Base-by-base conservation (phyloP, 1,140 invertebrate genomes). In the Theocolax elegans region DNA sequence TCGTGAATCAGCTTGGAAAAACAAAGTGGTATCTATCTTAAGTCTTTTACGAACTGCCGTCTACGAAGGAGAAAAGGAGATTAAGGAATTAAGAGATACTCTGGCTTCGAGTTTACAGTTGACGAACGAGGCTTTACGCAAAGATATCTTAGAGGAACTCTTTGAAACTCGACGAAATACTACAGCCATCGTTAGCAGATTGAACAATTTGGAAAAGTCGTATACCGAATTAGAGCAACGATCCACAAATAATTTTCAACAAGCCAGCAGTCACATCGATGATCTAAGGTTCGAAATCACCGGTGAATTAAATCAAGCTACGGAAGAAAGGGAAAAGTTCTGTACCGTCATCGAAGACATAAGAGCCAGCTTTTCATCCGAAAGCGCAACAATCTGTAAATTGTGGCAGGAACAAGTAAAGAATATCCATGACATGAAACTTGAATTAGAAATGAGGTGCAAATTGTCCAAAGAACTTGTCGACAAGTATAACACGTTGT, bases 361-460 rank as follows among this genome's bases (percentile, higher is more conserved):
- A 13, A 42, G 23, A 3, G 49, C 56, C 13, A 31, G 51, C n/a
- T 54, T 63, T 17, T 23, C 21, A 3, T 17, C 60, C 56, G 84
- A 87, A 48, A 85, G 77, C 40, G 64, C 74, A 1, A 71, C 77
- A 7, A 74, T 82, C 38, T 75, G 73, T 17, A 76, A 75, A 4
- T 70, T 87, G 12, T 84, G 81, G 80, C 77, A 78, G 27, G 83
- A 86, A 21, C 80, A 86, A 19, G 74, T 75, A 4, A 70, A 75
- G 29, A 64, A 75, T 23, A 62, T 85, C 12, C 75, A 83, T 12
- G 81, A 81, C 46, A 56, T 85, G 9, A 82, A 81, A 60, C 48
- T 79, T 4, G 83, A 87, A 53, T 65, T 87, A 1, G 78, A 82
- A 58, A 79, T 79, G 71, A 74, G 81, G 15, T 81, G 80, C 54